Evolutionary conservation across 2,113 vertebrate species (phyloP), one percentile per base, ranked within the genome.

Genomic region (Salvator merianae): DNA sequence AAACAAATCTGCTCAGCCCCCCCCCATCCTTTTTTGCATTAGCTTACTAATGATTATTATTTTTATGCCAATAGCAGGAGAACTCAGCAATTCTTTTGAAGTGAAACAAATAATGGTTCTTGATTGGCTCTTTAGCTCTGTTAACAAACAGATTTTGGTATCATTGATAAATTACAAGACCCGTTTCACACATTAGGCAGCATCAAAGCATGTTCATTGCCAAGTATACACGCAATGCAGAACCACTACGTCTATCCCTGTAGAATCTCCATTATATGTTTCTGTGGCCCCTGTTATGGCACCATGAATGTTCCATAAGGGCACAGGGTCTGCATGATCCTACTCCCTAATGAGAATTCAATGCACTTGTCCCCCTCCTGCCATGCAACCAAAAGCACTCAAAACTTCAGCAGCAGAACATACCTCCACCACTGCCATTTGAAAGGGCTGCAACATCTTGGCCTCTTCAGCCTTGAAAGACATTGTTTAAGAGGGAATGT

Each of bases 31-130:
- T 66, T 74, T 86, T 78, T 78, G 80, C 86, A 73, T n/a, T 83
- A 87, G 26, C 62, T 63, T 87, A 38, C 36, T 82, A 79, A 78
- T 84, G 79, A 81, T 82, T 80, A 85, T 88, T 87, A 55, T 77
- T 78, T 86, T 88, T 88, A 55, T 78, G 84, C 83, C 77, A 63
- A 74, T 18, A 79, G 59, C 43, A 69, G 47, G 14, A 62, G 36
- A 77, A 18, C 65, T 55, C 32, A 4, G 80, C 74, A 86, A 72
- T 71, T 40, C 36, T 43, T 75, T 40, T 18, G 22, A 92, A 88
- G 36, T 63, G 38, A 34, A 84, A 22, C 34, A 88, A 84, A 88
- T 3, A 82, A 55, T 79, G 22, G 18, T 30, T 50, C 47, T 47
- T 73, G 38, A 40, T 65, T 81, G 88, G 68, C 74, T 30, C 16